phyloP scores from a whole-genome alignment of 2,113 vertebrate genomes.

The Zosterops hypoxanthus region DNA sequence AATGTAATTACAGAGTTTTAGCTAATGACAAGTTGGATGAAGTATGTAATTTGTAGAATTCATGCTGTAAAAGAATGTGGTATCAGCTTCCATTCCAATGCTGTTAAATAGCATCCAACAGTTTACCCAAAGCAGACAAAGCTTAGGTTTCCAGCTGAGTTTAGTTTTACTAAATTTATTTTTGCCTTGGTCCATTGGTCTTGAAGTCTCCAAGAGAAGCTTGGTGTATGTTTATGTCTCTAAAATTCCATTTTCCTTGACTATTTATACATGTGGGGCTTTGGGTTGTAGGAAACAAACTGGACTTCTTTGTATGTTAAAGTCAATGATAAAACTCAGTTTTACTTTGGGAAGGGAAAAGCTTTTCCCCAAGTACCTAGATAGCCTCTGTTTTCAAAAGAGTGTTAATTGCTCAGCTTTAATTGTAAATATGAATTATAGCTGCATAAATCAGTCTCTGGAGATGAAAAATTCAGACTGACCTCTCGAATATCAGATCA shows the following conservation, averaged over 20 bases:
- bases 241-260: background rate
- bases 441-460: background rate
- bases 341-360: background rate
- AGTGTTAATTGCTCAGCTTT: background rate
- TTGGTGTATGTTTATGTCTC: background rate
- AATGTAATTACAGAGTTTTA: background rate
- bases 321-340: background rate
- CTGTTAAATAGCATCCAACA: background rate
- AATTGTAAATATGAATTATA: background rate
- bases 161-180: background rate
- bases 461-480: background rate
- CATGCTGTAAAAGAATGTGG: background rate
- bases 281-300: background rate
- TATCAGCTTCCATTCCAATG: background rate
- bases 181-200: background rate
- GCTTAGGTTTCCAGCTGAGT: background rate
- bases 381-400: background rate
- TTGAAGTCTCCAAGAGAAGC: background rate
- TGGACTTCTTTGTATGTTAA: background rate
- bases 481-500: background rate
- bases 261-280: background rate
- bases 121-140: background rate
- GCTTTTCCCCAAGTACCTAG: background rate
- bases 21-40: background rate
- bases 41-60: background rate